Percentiles rank a stretch among this genome's conserved stretches.
Evolutionary conservation across 2,113 vertebrate genomes (phyloP).

Genomic region (Poeciliopsis prolifica): DNA sequence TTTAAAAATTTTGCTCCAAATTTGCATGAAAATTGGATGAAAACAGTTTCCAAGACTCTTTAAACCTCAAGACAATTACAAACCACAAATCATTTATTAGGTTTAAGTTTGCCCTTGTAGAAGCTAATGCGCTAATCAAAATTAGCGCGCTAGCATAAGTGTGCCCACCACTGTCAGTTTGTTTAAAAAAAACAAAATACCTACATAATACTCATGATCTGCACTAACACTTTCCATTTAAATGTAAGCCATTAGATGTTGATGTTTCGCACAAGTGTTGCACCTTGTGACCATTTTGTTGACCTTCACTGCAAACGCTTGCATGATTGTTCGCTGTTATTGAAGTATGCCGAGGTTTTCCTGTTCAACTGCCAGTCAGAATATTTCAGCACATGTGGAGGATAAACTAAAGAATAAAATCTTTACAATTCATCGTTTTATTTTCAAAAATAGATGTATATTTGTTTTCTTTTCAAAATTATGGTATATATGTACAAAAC

Average conservation of each 20-base stretch:
- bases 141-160: too few relatives aligned
- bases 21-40: too few relatives aligned
- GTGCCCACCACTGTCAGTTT: neutral
- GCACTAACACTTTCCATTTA: neutral
- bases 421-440: constrained; percentile 63
- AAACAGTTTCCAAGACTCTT: neutral
- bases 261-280: constrained; percentile 26
- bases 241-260: constrained; percentile 16
- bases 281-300: constrained; percentile 1
- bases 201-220: neutral
- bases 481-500: constrained; percentile 9
- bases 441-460: constrained; percentile 59
- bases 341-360: constrained; percentile 17
- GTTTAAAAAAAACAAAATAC: neutral
- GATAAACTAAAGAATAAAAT: constrained; percentile 3
- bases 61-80: neutral
- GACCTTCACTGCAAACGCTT: constrained; percentile 31
- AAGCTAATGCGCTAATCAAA: too few relatives aligned
- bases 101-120: neutral
- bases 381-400: constrained; percentile 12
- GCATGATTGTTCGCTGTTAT: constrained; percentile 75
- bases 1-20: too few relatives aligned
- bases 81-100: neutral
- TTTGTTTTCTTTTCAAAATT: constrained; percentile 54
- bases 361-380: constrained; percentile 65